phyloP scores from a whole-genome alignment of 2,888 invertebrate species.

The Morinoia aosen region DNA sequence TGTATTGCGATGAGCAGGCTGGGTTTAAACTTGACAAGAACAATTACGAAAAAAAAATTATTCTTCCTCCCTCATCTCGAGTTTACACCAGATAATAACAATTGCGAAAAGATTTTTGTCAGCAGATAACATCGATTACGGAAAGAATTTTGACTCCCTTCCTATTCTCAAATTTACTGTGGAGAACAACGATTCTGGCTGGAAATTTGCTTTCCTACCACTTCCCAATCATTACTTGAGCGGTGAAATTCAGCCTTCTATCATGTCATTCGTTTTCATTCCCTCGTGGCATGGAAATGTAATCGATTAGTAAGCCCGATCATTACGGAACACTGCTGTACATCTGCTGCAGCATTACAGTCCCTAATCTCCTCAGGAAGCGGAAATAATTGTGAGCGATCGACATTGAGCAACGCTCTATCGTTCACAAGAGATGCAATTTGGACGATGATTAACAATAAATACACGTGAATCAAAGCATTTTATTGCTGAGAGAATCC shows the following conservation, averaged over 20 bases:
- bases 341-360: neutral
- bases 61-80: too few species aligned
- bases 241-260: neutral
- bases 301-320: neutral
- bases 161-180: neutral
- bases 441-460: neutral
- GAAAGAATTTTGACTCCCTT: too few species aligned
- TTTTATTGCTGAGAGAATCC: neutral
- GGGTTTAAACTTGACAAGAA: too few species aligned
- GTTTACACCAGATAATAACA: too few species aligned
- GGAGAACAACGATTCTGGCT: neutral
- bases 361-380: neutral
- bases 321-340: neutral
- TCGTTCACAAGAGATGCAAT: neutral
- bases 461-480: neutral
- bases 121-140: too few species aligned
- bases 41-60: too few species aligned
- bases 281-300: neutral
- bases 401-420: neutral
- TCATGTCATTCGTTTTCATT: neutral
- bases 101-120: too few species aligned
- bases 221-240: neutral
- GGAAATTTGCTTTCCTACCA: neutral
- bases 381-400: neutral
- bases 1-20: too few species aligned